phyloP scores from a whole-genome alignment of 2,113 vertebrate species.

The Lonchura striata region DNA sequence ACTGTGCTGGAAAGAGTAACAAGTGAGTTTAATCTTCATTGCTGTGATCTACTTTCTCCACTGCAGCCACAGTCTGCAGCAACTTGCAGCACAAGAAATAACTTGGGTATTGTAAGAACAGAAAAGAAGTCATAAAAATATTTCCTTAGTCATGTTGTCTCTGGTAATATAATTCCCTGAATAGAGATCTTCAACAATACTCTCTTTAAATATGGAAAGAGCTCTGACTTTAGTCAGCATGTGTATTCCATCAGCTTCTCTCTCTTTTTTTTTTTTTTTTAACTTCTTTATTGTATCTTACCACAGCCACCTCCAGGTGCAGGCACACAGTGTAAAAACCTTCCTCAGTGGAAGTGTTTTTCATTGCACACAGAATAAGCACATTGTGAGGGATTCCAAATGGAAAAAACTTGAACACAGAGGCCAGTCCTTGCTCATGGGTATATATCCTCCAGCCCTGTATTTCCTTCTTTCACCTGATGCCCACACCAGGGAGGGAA shows the following conservation, averaged over 20 bases:
- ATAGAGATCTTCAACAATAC: background rate
- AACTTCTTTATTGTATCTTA: background rate
- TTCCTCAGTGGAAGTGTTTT: background rate
- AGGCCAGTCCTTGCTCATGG: background rate
- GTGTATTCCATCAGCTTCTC: background rate
- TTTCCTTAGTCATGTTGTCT: conserved; percentile 32
- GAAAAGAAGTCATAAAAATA: conserved; percentile 19
- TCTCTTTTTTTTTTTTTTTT: background rate
- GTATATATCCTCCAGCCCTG: background rate
- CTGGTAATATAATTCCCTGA: conserved; percentile 6
- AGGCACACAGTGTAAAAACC: background rate
- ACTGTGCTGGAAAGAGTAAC: background rate
- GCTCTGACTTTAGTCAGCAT: background rate
- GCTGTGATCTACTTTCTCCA: background rate
- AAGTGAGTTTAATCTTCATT: background rate
- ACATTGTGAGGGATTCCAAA: background rate
- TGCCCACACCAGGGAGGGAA: background rate
- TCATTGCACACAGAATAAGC: background rate
- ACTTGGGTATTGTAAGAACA: background rate
- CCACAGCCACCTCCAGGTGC: background rate
- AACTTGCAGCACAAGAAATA: background rate
- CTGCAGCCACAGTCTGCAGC: background rate
- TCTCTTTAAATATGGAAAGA: conserved; percentile 6
- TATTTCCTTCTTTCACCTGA: background rate
- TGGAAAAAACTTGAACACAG: background rate